phyloP scores from a whole-genome alignment of 2,113 vertebrate genomes.

The Megaceryle maxima region DNA sequence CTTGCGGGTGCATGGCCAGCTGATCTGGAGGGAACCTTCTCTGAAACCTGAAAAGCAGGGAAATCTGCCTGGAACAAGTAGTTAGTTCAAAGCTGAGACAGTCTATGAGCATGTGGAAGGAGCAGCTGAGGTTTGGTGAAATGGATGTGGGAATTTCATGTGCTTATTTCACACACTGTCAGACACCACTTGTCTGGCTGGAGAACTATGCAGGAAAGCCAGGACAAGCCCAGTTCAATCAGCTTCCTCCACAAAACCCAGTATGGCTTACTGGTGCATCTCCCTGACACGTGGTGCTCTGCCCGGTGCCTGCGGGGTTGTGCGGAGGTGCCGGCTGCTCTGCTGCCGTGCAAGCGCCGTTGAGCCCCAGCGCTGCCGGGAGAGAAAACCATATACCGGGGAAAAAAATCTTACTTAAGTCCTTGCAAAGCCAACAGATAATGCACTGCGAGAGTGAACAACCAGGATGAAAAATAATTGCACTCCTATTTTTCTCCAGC shows the following conservation, averaged over 20 bases:
- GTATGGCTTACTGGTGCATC: neutral
- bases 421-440: slow-evolving; percentile 49
- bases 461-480: slow-evolving; percentile 58
- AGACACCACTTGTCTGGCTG: neutral
- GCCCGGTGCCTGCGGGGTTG: neutral
- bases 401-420: slow-evolving; percentile 11
- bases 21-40: too few relatives aligned
- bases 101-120: neutral
- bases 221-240: neutral
- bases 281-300: neutral
- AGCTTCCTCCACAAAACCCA: neutral
- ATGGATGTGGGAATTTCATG: neutral
- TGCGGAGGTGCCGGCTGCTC: neutral
- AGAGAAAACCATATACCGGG: neutral
- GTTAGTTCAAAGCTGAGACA: neutral
- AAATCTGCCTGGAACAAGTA: neutral
- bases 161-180: fast-evolving
- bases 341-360: neutral
- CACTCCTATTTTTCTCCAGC: slow-evolving; percentile 42
- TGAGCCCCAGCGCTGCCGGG: neutral
- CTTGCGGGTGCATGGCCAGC: neutral
- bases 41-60: neutral
- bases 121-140: neutral
- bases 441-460: slow-evolving; percentile 41
- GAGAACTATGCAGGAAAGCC: neutral